Percentiles rank a stretch among this genome's conserved stretches.
phyloP scores from a whole-genome alignment of 1,140 invertebrate species.

The Megalonaias nervosa region DNA sequence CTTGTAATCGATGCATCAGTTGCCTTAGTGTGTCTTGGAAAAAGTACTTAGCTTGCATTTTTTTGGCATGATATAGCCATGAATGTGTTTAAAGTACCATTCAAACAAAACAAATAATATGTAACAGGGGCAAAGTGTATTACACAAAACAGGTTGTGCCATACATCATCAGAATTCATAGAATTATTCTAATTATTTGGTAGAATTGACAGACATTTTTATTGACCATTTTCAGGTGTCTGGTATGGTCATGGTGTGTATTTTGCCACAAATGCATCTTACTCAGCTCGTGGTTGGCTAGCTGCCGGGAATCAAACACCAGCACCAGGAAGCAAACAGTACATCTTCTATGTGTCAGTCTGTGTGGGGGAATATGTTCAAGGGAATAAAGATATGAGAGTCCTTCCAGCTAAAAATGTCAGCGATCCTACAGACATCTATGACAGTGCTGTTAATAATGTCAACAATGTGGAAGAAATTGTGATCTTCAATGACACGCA shows the following conservation, averaged over 20 bases:
- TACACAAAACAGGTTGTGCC: no score
- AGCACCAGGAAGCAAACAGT: constrained; percentile 15
- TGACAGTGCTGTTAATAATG: constrained; percentile 47
- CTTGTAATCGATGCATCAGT: no score
- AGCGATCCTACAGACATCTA: constrained; percentile 24
- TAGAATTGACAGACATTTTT: no score
- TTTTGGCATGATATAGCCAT: no score
- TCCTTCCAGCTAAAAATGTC: constrained; percentile 16
- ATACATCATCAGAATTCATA: no score
- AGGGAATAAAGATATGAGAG: constrained; percentile 25
- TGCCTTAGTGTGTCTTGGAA: no score
- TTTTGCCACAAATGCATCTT: constrained; percentile 31
- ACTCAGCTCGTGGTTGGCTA: constrained; percentile 20
- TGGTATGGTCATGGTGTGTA: constrained; percentile 28
- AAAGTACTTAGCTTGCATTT: no score
- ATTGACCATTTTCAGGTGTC: constrained; percentile 13
- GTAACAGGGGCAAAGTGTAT: no score
- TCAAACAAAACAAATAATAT: no score
- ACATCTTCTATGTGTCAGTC: constrained; percentile 39
- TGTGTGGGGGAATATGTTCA: constrained; percentile 34
- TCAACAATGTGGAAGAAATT: constrained; percentile 39
- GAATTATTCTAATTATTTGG: no score
- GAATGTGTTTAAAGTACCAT: no score
- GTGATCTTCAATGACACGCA: constrained; percentile 52
- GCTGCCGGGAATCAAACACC: not conserved